Conservation (phyloP, 2,113 vertebrate genomes). For the Lepisosteus osseus region DNA sequence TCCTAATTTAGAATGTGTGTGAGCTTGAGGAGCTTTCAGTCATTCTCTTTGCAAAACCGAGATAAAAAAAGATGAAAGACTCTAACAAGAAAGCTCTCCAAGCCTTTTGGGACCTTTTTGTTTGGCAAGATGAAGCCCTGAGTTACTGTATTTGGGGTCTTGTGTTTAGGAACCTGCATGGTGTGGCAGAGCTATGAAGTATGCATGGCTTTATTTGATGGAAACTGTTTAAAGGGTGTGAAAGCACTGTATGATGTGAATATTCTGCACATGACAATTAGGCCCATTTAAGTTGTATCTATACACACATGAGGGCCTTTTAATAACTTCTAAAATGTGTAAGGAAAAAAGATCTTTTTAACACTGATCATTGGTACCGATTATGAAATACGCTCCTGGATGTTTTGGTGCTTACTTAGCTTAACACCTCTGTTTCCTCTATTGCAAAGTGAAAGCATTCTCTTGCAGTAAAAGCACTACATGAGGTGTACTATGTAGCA, state of each 20-base stretch:
- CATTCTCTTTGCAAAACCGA: too few species aligned
- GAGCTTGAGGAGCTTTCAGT: too few species aligned
- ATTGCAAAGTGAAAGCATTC: slow-evolving; percentile 3
- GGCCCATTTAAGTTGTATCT: neutral
- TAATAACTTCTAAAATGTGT: neutral
- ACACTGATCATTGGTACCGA: neutral
- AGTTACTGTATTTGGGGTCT: too few species aligned
- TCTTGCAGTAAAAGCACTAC: neutral
- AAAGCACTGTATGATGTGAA: neutral
- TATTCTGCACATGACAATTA: neutral
- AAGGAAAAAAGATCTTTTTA: neutral
- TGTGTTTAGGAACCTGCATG: neutral
- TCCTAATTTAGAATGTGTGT: too few species aligned
- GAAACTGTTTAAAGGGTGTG: slow-evolving; percentile 9
- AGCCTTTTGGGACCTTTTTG: too few species aligned
- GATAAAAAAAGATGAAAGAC: too few species aligned
- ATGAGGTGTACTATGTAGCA: neutral
- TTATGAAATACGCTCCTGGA: neutral
- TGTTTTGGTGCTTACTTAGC: slow-evolving; percentile 5
- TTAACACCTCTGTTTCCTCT: neutral
- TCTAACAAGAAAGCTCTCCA: too few species aligned
- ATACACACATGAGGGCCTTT: neutral
- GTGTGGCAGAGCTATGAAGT: neutral
- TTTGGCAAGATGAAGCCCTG: neutral
- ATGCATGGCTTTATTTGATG: slow-evolving; percentile 26